Conservation (phyloP, 2,797 vertebrate species). For the Rachycentron canadum region DNA sequence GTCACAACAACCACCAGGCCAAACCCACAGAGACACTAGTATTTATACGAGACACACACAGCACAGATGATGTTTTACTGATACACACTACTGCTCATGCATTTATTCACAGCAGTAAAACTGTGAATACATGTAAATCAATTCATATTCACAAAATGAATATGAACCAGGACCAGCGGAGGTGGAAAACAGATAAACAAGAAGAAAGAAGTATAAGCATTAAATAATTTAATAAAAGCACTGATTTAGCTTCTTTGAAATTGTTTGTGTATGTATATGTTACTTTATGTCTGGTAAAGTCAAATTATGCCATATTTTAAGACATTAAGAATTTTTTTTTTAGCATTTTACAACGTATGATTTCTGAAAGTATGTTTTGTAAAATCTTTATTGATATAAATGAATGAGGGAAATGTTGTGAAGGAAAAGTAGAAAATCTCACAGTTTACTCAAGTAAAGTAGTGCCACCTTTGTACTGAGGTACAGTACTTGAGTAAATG, state of each 20-base stretch:
- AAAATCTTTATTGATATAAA: neutral
- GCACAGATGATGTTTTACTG: neutral
- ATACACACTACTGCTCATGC: constrained; percentile 27
- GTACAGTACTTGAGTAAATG: neutral
- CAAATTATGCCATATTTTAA: too few relatives aligned
- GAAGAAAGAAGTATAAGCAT: neutral
- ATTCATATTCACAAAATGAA: constrained; percentile 17
- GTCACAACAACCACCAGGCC: neutral
- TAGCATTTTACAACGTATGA: neutral
- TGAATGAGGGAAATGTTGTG: neutral
- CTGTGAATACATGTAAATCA: neutral
- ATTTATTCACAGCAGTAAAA: constrained; percentile 4
- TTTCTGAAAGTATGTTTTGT: neutral
- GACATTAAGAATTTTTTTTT: too few relatives aligned
- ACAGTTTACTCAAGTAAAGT: neutral
- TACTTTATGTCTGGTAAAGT: neutral
- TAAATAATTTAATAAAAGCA: neutral
- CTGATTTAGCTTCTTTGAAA: neutral
- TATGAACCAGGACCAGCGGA: constrained; percentile 32
- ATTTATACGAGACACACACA: constrained; percentile 3
- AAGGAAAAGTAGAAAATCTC: neutral
- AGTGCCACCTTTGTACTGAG: neutral
- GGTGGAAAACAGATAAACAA: constrained; percentile 21
- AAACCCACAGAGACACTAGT: neutral
- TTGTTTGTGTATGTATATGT: neutral